Conservation (phyloP, 2,797 vertebrate genomes). For the Helicolenus hilgendorfi region DNA sequence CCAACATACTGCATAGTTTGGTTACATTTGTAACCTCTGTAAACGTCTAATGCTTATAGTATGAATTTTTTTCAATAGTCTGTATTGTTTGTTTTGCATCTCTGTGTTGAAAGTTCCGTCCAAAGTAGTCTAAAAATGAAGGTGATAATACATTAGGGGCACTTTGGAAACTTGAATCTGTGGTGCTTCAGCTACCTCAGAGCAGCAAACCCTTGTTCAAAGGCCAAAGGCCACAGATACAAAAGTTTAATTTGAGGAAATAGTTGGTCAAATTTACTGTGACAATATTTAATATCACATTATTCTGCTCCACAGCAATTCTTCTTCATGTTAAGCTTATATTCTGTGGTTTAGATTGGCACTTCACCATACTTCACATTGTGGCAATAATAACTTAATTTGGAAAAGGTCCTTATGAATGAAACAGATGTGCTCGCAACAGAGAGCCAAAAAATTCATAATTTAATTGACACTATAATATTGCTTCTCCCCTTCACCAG, state of each 20-base stretch:
- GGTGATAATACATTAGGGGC: constrained; percentile 23
- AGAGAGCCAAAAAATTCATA: neutral
- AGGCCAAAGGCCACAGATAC: constrained; percentile 44
- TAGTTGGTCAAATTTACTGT: constrained; percentile 15
- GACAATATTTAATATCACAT: constrained; percentile 28
- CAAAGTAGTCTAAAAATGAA: constrained; percentile 31
- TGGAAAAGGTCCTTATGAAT: neutral
- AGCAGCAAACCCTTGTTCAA: constrained; percentile 1
- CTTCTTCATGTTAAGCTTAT: neutral
- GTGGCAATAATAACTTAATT: neutral
- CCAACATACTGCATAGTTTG: neutral
- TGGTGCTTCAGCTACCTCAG: constrained; percentile 34
- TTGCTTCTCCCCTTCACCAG: neutral
- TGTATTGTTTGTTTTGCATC: constrained; percentile 39
- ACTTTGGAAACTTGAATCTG: neutral
- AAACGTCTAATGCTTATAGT: neutral
- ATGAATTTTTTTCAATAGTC: neutral
- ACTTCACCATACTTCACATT: neutral
- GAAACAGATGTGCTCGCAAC: neutral
- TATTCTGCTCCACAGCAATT: constrained; percentile 3
- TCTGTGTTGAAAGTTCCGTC: constrained; percentile 2
- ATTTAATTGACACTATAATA: neutral
- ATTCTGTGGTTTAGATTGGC: neutral
- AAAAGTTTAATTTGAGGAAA: constrained; percentile 35
- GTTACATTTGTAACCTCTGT: neutral